Evolutionary conservation across 2,797 vertebrate species (phyloP).

Genomic region (Merluccius polli): DNA sequence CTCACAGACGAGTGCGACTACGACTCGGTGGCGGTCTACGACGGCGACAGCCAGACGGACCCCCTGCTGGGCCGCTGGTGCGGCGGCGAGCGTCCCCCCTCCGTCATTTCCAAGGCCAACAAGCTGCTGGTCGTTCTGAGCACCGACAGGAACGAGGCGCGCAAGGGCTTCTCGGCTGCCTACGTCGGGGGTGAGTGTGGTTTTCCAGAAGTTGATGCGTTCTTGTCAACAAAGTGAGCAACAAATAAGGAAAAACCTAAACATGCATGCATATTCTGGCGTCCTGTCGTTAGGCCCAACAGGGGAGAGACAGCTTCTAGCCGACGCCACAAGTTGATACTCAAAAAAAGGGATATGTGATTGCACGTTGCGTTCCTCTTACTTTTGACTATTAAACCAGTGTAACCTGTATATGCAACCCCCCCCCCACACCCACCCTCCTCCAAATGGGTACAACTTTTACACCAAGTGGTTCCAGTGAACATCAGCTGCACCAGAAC

Average conservation of each 20-base stretch:
- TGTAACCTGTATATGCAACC: not conserved
- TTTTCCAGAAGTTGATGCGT: not conserved
- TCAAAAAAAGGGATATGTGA: not conserved
- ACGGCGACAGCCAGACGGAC: constrained; percentile 76
- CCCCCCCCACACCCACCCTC: not conserved
- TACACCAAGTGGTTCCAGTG: constrained; percentile 84
- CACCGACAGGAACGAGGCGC: constrained; percentile 84
- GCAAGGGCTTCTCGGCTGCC: constrained; percentile 82
- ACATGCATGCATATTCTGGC: not conserved
- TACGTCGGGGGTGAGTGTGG: constrained; percentile 85
- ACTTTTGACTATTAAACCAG: not conserved
- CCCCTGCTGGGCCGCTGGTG: constrained; percentile 87
- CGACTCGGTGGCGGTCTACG: constrained; percentile 82
- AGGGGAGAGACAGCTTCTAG: not conserved
- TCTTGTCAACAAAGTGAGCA: not conserved
- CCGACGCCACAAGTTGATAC: not conserved
- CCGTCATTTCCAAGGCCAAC: constrained; percentile 78
- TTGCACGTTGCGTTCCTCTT: not conserved
- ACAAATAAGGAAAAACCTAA: not conserved
- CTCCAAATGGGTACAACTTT: not conserved
- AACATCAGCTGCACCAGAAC: constrained; percentile 94
- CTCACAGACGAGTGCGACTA: constrained; percentile 86
- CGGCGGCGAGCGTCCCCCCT: constrained; percentile 73
- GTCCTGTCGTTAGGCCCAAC: not conserved
- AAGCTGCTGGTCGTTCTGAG: constrained; percentile 84